Evolutionary conservation across 64 coral and sea anemone genomes (phyloP).

Genomic region (Pocillopora damicornis): DNA sequence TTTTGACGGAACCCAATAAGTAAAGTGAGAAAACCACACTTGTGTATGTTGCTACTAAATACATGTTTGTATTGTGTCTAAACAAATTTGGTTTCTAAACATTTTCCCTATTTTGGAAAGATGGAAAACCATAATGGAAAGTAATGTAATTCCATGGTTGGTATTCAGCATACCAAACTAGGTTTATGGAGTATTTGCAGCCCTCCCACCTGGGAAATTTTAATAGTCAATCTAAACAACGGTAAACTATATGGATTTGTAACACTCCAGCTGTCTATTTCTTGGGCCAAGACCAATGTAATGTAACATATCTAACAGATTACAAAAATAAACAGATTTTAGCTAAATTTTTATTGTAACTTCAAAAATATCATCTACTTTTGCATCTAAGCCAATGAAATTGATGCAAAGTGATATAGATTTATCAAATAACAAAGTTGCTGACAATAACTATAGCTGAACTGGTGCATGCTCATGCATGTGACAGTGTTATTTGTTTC

Average conservation of each 20-base stretch:
- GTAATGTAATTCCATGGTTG: background rate
- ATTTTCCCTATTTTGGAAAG: constrained; percentile 3
- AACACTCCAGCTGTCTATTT: background rate
- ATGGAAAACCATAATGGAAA: background rate
- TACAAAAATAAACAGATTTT: background rate
- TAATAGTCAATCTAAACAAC: too few relatives aligned
- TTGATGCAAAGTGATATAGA: too few relatives aligned
- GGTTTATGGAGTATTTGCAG: background rate
- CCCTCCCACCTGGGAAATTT: background rate
- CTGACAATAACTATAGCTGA: too few relatives aligned
- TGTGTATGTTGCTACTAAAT: background rate
- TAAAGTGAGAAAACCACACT: background rate
- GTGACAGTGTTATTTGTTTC: too few relatives aligned
- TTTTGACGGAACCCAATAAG: background rate
- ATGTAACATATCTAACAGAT: background rate
- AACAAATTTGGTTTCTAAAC: background rate
- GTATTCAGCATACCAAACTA: background rate
- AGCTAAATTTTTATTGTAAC: too few relatives aligned
- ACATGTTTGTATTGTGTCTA: background rate
- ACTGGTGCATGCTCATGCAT: too few relatives aligned
- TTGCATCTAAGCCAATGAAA: too few relatives aligned
- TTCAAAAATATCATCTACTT: too few relatives aligned
- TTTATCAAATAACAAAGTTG: too few relatives aligned
- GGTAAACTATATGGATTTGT: background rate
- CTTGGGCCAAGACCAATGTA: background rate